Base-by-base conservation (phyloP, 1,140 invertebrate genomes). In the Neomicropteryx cornuta region DNA sequence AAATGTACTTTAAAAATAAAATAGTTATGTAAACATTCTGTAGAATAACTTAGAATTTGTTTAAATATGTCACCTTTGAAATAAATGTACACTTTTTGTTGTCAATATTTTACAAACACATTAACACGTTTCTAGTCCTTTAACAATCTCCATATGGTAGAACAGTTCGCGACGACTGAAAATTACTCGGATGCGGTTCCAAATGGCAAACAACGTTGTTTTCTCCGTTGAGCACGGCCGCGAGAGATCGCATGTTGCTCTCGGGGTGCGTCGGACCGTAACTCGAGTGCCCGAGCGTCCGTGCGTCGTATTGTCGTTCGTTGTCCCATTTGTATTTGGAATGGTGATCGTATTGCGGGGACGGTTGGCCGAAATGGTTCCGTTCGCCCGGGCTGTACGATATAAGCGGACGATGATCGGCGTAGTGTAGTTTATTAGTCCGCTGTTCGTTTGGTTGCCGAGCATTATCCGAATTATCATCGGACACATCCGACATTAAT, bases 131-230 rank as follows among this genome's bases (percentile, higher is more conserved):
- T n/a, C n/a, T n/a, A n/a, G n/a, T n/a, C n/a, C n/a, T n/a, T n/a
- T n/a, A n/a, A n/a, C n/a, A n/a, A n/a, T n/a, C n/a, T n/a, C n/a
- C n/a, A n/a, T n/a, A n/a, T n/a, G n/a, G n/a, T n/a, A n/a, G n/a
- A n/a, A n/a, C n/a, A n/a, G n/a, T n/a, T n/a, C n/a, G n/a, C n/a
- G n/a, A n/a, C n/a, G n/a, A n/a, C n/a, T n/a, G n/a, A n/a, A n/a
- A n/a, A n/a, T n/a, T n/a, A n/a, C n/a, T n/a, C n/a, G n/a, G n/a
- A n/a, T 62, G 77, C 3, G 81, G 81, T 55, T 84, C 81, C 30
- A 88, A 60, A 49, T 86, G 81, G 53, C 83, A 85, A 8, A 87
- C 81, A 21, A 88, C 85, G 40, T 68, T 66, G 41, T 83, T 86
- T 48, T 87, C 81, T 2, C 83, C 83, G 53, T 86, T 82, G 8